A percentile compares a stretch with the other conserved stretches of the same genome.
Conservation (phyloP, 2,888 invertebrate species). For the Luffia ferchaultella region DNA sequence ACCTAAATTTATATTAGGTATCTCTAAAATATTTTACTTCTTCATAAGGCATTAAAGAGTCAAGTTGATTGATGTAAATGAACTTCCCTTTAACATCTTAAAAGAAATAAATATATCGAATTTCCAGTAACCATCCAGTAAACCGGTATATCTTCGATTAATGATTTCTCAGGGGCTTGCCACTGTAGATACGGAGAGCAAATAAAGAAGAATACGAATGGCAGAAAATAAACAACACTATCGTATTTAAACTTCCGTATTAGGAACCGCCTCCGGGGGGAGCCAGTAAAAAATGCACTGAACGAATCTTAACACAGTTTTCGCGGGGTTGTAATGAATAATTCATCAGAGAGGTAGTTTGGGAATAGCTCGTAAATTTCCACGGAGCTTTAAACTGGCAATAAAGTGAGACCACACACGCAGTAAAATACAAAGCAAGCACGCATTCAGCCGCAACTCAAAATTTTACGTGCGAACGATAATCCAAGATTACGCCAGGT, state of each 20-base stretch:
- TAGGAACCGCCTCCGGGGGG: neutral
- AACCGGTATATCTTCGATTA: no score
- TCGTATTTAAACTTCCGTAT: neutral
- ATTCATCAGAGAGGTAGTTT: conserved; percentile 2
- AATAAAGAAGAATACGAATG: neutral
- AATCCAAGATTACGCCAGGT: neutral
- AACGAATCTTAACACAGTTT: neutral
- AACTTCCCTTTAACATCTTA: no score
- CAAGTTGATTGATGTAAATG: no score
- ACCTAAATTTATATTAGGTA: no score
- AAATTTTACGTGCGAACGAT: neutral
- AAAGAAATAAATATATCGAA: no score
- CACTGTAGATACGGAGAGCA: no score
- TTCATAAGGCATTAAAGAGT: no score
- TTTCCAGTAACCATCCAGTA: no score
- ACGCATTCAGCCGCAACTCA: neutral
- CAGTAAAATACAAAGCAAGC: conserved; percentile 7
- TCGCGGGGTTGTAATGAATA: conserved; percentile 4
- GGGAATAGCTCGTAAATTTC: conserved; percentile 4
- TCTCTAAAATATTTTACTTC: no score
- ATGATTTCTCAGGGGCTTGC: no score
- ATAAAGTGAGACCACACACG: conserved; percentile 4
- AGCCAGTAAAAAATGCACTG: neutral
- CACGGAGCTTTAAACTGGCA: conserved; percentile 4
- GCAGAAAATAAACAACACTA: neutral